Base-by-base conservation (phyloP, 1,140 invertebrate genomes). In the Notospermus geniculatus region DNA sequence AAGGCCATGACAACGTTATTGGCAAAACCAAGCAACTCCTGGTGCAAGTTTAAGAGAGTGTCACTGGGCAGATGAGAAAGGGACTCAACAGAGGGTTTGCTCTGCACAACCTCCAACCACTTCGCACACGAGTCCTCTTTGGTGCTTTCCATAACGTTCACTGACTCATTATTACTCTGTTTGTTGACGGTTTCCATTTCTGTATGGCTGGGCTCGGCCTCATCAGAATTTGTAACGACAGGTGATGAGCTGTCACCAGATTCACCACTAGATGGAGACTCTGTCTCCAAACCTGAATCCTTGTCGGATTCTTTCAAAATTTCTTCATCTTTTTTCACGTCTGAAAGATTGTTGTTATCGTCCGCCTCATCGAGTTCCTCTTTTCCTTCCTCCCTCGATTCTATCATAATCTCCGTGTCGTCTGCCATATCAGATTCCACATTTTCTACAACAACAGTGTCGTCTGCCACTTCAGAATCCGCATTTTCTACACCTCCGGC, bases 51-150 rank as follows among this genome's bases (percentile, higher is more conserved):
- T 28, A 59, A 45, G 17, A 59, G 19, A 19, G 43, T 19, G 29
- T 52, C 25, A 36, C 58, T 59, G 17, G 23, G 41, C 27, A 59
- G 50, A 17, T 43, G 27, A n/a, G 58, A 29, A 39, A 59, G 27
- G 9, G 22, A 17, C 5, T 45, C 46, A 27, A 43, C 25, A 5
- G 43, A 27, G 2, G 39, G 19, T 22, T 43, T 28, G n/a, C 22
- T 19, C 22, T n/a, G 32, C 56, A 57, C n/a, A n/a, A 25, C 27
- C 9, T 25, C 41, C n/a, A 57, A 17, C 22, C 27, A 25, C 32
- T 41, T 28, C 32, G 27, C n/a, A 43, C 22, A 1, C 5, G 22
- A 17, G n/a, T 39, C 39, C 1, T 28, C 32, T 36, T 27, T 22
- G 32, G 17, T n/a, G 11, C 5, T 39, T 9, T 57, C 32, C 19